phyloP scores from a whole-genome alignment of 2,113 vertebrate genomes.

The Narcine bancroftii region DNA sequence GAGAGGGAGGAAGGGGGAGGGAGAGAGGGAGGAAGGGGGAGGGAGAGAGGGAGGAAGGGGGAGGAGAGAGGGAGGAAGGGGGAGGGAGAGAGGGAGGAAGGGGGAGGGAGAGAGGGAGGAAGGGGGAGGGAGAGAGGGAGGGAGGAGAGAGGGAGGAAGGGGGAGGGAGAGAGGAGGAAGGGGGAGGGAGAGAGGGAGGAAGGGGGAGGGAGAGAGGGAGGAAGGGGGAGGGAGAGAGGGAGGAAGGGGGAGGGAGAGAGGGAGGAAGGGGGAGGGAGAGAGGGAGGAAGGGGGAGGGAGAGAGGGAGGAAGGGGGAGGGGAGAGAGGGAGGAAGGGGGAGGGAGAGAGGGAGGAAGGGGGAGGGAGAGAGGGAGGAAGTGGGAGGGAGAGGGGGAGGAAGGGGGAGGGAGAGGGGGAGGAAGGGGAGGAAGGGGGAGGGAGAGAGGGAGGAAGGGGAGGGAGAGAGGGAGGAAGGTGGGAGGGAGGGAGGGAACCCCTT shows the following conservation, averaged over 20 bases:
- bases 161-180: neutral
- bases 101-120: neutral
- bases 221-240: too few species aligned
- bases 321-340: neutral
- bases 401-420: too few species aligned
- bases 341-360: neutral
- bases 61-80: too few species aligned
- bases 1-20: neutral
- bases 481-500: too few species aligned
- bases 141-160: neutral
- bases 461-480: neutral
- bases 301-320: neutral
- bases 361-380: neutral
- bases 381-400: neutral
- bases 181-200: neutral
- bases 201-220: neutral
- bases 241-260: too few species aligned
- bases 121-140: neutral
- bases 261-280: too few species aligned
- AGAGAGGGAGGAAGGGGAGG: neutral
- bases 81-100: neutral
- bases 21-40: too few species aligned
- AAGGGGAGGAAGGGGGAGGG: neutral
- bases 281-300: neutral
- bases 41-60: too few species aligned